phyloP scores from a whole-genome alignment of 2,797 vertebrate species.

The Mus minutoides region DNA sequence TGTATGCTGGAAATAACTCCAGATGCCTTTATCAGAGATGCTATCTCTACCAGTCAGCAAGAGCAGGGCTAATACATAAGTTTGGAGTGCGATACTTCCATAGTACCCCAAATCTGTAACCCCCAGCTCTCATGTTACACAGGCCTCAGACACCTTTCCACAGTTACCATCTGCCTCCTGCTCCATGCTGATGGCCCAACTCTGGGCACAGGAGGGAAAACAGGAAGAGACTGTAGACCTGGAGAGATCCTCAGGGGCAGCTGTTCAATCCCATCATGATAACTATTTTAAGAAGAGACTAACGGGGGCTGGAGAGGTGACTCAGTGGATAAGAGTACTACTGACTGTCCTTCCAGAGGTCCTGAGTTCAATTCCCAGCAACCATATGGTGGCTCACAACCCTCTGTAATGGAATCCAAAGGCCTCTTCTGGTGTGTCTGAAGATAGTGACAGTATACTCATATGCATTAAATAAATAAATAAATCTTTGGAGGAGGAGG shows the following conservation, averaged over 20 bases:
- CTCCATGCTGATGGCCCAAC: background rate
- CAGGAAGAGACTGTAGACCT: background rate
- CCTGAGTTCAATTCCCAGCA: too few species aligned
- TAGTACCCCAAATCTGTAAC: background rate
- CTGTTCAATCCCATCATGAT: background rate
- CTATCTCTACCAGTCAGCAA: background rate
- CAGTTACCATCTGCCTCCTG: background rate
- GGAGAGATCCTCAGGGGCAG: background rate
- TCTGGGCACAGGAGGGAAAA: background rate
- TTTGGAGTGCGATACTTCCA: background rate
- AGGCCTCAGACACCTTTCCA: background rate
- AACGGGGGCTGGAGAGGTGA: too few species aligned
- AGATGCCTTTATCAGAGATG: background rate
- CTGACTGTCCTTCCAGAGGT: too few species aligned
- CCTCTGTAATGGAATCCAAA: too few species aligned
- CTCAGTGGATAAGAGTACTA: too few species aligned
- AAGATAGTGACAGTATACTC: too few species aligned
- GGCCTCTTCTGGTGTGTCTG: too few species aligned
- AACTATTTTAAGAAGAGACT: background rate
- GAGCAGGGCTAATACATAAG: background rate
- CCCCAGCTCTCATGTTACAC: background rate
- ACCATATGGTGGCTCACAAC: too few species aligned
- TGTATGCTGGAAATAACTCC: background rate
- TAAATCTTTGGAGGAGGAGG: too few species aligned
- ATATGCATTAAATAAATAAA: too few species aligned